phyloP scores from a whole-genome alignment of 1,140 invertebrate genomes.

The Drosophila parabipectinata region DNA sequence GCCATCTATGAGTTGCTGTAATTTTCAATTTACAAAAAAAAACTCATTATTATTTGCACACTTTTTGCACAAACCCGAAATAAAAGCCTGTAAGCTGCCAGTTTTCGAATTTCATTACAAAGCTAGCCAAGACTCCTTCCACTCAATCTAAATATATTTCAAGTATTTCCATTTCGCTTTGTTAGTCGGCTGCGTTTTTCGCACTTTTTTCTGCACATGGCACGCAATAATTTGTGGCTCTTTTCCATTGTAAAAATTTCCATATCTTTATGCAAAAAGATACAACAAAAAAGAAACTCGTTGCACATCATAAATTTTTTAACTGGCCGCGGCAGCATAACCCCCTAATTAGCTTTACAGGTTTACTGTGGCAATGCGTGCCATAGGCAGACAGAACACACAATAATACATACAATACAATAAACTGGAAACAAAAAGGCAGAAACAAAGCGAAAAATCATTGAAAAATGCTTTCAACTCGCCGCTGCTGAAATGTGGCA shows the following conservation, averaged over 20 bases:
- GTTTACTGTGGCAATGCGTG: constrained; percentile 56
- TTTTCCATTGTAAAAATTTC: constrained; percentile 32
- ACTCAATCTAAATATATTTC: constrained; percentile 18
- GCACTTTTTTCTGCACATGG: constrained; percentile 45
- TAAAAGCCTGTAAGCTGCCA: not conserved
- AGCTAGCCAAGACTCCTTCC: not conserved
- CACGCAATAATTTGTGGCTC: constrained; percentile 56
- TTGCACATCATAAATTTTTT: constrained; percentile 82
- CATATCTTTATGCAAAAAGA: constrained; percentile 49
- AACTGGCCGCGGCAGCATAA: constrained; percentile 47
- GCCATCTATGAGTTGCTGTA: constrained; percentile 39
- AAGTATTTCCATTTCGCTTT: constrained; percentile 68
- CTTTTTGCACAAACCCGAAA: constrained; percentile 32
- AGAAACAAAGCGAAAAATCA: constrained; percentile 20
- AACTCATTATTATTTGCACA: constrained; percentile 64
- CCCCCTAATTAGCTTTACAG: constrained; percentile 70
- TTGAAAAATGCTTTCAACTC: constrained; percentile 72
- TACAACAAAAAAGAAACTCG: constrained; percentile 49
- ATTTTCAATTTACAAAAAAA: constrained; percentile 76
- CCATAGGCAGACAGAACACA: constrained; percentile 14
- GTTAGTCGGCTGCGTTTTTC: constrained; percentile 60
- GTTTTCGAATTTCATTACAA: constrained; percentile 54
- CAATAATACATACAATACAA: constrained; percentile 12
- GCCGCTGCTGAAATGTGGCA: constrained; percentile 63
- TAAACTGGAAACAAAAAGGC: not conserved